Evolutionary conservation across 2,888 invertebrate genomes (phyloP).

Genomic region (Torymus tubicola): DNA sequence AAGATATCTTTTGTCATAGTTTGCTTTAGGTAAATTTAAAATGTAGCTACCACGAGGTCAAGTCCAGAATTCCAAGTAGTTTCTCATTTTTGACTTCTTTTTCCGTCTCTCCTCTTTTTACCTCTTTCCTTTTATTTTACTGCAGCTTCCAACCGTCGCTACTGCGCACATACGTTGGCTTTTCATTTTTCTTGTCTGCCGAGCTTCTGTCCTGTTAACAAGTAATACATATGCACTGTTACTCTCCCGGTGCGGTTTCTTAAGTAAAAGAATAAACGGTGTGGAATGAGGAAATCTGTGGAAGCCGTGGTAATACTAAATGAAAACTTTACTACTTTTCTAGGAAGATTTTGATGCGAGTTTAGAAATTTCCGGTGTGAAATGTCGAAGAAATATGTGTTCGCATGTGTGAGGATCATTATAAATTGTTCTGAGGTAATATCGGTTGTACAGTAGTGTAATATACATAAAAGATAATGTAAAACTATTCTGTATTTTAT

Average conservation of each 20-base stretch:
- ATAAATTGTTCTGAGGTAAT: too few species aligned
- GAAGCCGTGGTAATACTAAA: not conserved
- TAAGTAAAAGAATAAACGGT: not conserved
- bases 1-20: too few species aligned
- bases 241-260: conserved; percentile 19
- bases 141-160: not conserved
- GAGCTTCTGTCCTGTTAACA: not conserved
- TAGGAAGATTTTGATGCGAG: not conserved
- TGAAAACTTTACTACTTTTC: conserved; percentile 7
- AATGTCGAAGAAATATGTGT: too few species aligned
- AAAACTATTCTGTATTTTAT: too few species aligned
- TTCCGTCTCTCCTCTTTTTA: not conserved
- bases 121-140: not conserved
- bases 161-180: not conserved
- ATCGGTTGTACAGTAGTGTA: too few species aligned
- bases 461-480: too few species aligned
- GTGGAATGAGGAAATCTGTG: conserved; percentile 10
- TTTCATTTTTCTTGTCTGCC: conserved; percentile 13
- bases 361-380: conserved; percentile 5
- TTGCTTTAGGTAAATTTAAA: too few species aligned
- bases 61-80: too few species aligned
- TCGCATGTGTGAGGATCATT: too few species aligned
- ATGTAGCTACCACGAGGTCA: too few species aligned
- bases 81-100: not conserved
- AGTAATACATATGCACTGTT: conserved; percentile 37